Base-by-base conservation (phyloP, 2,797 vertebrate genomes). In the Chelonia mydas region DNA sequence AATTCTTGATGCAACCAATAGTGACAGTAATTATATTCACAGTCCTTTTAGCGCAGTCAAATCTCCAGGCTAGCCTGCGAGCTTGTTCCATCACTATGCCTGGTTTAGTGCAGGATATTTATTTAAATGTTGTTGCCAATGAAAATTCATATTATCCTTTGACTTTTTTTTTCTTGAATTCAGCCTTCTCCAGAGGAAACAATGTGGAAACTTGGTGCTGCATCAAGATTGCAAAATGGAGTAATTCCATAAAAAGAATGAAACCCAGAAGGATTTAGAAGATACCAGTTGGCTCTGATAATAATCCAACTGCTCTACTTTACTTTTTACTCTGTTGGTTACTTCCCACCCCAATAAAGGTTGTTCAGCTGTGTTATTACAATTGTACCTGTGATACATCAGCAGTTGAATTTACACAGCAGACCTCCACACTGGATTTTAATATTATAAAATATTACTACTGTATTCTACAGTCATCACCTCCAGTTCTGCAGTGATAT, bases 21-120 rank as follows among this genome's bases (percentile, higher is more conserved):
- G 93, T 97, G 97, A 97, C 97, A 97, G 92, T 89, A 95, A 95
- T 96, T 95, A 92, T 0, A 94, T 83, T 79, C 53, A 61, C 89
- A 84, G 92, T 83, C 90, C 89, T 96, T 94, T 94, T 92, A 84
- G 78, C 0, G 1, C 95, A 90, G 92, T 27, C 92, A 91, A 86
- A 41, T 79, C 95, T 95, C 78, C 1, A 0, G 95, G 96, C 90
- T 17, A 97, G 94, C 86, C 96, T 94, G 90, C 83, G 84, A 83
- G 94, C 84, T 1, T 0, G 0, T 85, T 89, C 96, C 78, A 74
- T 83, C 95, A 84, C 90, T 11, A n/a, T 59, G 65, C 27, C 55
- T 88, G 89, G 83, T 76, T 92, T 78, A 2, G 0, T 47, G 86
- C 78, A 84, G 59, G 83, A 7, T 13, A 61, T 81, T 95, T 92